A percentile compares a stretch with the other conserved stretches of the same genome.
Evolutionary conservation across 2,888 invertebrate genomes (phyloP).

Genomic region (Brachynemurus nebulosus): DNA sequence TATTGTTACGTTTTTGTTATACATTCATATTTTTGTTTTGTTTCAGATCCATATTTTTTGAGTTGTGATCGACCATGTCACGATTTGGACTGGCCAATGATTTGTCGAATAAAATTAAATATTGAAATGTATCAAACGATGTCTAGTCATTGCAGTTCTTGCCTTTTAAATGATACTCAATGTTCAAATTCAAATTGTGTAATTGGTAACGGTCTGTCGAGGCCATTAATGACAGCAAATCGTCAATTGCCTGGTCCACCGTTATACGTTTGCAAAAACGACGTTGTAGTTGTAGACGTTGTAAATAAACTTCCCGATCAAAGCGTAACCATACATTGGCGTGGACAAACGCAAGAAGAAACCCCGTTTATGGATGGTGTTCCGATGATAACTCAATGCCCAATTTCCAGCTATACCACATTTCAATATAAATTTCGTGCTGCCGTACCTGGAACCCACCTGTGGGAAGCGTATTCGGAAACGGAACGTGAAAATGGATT

Average conservation of each 20-base stretch:
- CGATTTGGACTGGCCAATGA: conserved; percentile 64
- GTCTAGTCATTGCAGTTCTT: conserved; percentile 48
- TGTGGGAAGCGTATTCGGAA: conserved; percentile 59
- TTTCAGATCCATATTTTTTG: conserved; percentile 57
- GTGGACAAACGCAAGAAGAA: conserved; percentile 54
- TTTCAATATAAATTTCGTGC: conserved; percentile 61
- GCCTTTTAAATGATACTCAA: conserved; percentile 40
- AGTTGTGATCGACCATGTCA: conserved; percentile 66
- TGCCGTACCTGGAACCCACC: conserved; percentile 51
- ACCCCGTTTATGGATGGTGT: conserved; percentile 65
- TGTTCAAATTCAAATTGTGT: conserved; percentile 52
- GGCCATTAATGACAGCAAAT: conserved; percentile 52
- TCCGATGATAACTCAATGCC: conserved; percentile 64
- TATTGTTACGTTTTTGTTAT: background rate
- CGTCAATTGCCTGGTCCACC: conserved; percentile 48
- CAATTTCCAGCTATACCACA: conserved; percentile 49
- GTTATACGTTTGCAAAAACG: conserved; percentile 54
- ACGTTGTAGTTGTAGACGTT: conserved; percentile 59
- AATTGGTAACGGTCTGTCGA: conserved; percentile 46
- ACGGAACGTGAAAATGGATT: conserved; percentile 53
- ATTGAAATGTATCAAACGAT: conserved; percentile 58
- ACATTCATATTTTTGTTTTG: conserved; percentile 16
- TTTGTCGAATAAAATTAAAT: conserved; percentile 59
- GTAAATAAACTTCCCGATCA: conserved; percentile 53
- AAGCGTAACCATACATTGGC: conserved; percentile 62